A percentile compares a stretch with the other conserved stretches of the same genome.
Evolutionary conservation across 2,113 vertebrate species (phyloP).

Genomic region (Zeus faber): DNA sequence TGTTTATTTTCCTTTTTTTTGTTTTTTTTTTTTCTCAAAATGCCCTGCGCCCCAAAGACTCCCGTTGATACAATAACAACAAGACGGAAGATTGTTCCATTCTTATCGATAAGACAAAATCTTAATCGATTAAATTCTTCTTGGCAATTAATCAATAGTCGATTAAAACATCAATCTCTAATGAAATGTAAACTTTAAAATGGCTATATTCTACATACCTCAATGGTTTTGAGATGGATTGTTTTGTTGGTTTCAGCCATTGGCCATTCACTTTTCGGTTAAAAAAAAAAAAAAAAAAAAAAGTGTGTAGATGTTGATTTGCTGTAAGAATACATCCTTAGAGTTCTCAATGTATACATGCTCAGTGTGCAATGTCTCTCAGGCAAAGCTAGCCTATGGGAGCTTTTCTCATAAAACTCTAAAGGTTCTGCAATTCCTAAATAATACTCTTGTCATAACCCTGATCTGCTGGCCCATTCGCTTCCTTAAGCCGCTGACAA

Average conservation of each 20-base stretch:
- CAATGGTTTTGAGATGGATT: constrained; percentile 16
- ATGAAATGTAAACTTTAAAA: constrained; percentile 7
- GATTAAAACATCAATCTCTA: no score
- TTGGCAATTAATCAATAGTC: no score
- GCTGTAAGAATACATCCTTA: not conserved
- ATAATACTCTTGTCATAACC: constrained; percentile 1
- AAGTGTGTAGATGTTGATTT: constrained; percentile 9
- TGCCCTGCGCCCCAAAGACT: no score
- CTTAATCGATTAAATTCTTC: not conserved
- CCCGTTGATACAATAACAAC: no score
- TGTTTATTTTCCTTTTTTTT: no score
- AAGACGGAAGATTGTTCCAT: no score
- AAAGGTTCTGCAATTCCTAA: not conserved
- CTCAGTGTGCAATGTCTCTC: constrained; percentile 2
- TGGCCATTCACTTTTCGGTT: constrained; percentile 11
- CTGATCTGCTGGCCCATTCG: not conserved
- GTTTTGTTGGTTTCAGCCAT: constrained; percentile 6
- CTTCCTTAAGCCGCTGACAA: not conserved
- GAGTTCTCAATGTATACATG: no score
- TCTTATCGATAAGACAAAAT: no score
- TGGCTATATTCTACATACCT: constrained; percentile 24
- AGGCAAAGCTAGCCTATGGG: not conserved
- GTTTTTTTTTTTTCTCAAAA: no score
- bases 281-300: constrained; percentile 6
- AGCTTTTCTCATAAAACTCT: constrained; percentile 6